A percentile compares a stretch with the other conserved stretches of the same genome.
Conservation (phyloP, 1,140 invertebrate genomes). For the Drosophila tropicalis region DNA sequence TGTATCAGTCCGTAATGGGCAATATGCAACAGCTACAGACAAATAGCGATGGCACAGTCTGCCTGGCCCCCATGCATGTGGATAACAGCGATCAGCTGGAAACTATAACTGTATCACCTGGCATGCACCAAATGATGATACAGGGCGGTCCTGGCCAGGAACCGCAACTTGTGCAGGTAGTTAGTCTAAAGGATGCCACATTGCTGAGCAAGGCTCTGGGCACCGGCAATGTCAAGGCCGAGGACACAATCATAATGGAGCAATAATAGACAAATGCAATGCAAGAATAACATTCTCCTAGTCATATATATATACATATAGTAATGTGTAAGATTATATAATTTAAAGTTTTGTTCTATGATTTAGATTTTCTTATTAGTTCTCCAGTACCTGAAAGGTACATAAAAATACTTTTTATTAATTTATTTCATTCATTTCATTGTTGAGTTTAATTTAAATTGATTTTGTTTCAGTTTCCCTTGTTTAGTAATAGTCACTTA, state of each 20-base stretch:
- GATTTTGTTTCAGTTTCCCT: background rate
- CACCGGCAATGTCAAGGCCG: slow-evolving; percentile 83
- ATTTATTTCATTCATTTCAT: background rate
- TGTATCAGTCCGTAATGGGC: slow-evolving; percentile 98
- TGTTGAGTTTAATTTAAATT: slow-evolving; percentile 9
- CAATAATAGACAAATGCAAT: slow-evolving; percentile 55
- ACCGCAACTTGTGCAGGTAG: slow-evolving; percentile 91
- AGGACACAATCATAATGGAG: slow-evolving; percentile 82
- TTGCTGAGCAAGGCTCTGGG: slow-evolving; percentile 89
- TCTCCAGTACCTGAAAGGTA: background rate
- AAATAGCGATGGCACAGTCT: slow-evolving; percentile 90
- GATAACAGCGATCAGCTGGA: slow-evolving; percentile 88
- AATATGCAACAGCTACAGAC: slow-evolving; percentile 92
- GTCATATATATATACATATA: slow-evolving; percentile 13
- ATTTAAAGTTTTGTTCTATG: background rate
- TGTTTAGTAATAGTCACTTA: slow-evolving; percentile 2
- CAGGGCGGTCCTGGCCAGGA: slow-evolving; percentile 88
- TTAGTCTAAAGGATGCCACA: slow-evolving; percentile 92
- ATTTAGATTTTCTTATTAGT: background rate
- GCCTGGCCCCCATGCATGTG: slow-evolving; percentile 91
- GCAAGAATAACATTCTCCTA: slow-evolving; percentile 22
- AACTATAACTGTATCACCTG: slow-evolving; percentile 88
- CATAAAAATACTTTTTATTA: background rate
- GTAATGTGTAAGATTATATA: background rate
- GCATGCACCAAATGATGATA: slow-evolving; percentile 91